Evolutionary conservation across 2,888 invertebrate species (phyloP), one percentile per base, ranked within the genome.

Genomic region (Thera britannica): DNA sequence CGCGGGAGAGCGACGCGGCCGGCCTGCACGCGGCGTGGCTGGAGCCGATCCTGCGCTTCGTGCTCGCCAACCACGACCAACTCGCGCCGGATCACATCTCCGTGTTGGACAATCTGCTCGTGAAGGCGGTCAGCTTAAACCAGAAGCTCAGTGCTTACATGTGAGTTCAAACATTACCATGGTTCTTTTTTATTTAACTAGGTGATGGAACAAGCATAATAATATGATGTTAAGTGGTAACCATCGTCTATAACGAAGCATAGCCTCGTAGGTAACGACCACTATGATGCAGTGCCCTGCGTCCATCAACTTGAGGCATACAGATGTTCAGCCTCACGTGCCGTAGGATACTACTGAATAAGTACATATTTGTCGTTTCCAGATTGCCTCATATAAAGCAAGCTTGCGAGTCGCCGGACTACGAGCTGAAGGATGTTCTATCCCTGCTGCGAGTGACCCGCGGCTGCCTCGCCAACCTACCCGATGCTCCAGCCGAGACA

Each of bases 321-420:
- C 11, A 35, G 9, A 12, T 4, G n/a, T n/a, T 49, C n/a, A 49
- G 23, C 23, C 23, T 23, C 23, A n/a, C 3, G 5, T n/a, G 4
- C n/a, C 49, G n/a, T 4, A 46, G 46, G 46, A 7, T 46, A 6
- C 5, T 7, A 41, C 41, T 41, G 41, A 41, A 3, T 38, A 4
- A 38, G 5, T 41, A 3, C 5, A 38, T 38, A 7, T 41, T 5
- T 41, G 49, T 12, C 2, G 12, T n/a, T 49, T 49, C 12, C 62
- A 70, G 70, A 23, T 38, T 66, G 11, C 70, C 70, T 2, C 60
- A 70, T 54, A 36, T 70, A 36, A 60, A 38, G 49, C 41, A 58
- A 41, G 70, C 70, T 2, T 66, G 66, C 34, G 62, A 55, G 23
- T 46, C 59, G n/a, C 41, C 69, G 1, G 52, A 54, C 8, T 38